Evolutionary conservation across 2,888 invertebrate species (phyloP), one percentile per base, ranked within the genome.

Genomic region (Torymus tubicola): DNA sequence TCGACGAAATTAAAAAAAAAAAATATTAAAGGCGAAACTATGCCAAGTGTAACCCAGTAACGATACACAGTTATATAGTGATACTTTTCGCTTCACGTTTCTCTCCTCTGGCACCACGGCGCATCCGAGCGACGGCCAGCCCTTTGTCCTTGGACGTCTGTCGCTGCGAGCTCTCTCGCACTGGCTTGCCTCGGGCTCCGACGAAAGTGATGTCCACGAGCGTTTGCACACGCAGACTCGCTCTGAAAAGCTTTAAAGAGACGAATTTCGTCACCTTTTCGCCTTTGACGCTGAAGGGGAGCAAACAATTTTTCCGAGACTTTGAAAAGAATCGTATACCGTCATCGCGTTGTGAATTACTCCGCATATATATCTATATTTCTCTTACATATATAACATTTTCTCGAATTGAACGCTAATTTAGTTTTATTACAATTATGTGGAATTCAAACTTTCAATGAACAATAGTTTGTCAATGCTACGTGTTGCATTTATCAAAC

Each of bases 191-290:
- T 12, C 16, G 14, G 77, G 71, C 70, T 18, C n/a, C 42, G 70
- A 52, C 63, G 58, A 24, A 24, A 24, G 24, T 24, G 24, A 24
- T 24, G 24, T 24, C 24, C 24, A 24, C 18, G 61, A 52, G 63
- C 63, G 55, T 69, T 76, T 76, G 55, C 55, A 61, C 61, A 16
- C 24, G 31, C 4, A 8, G 16, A 61, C 11, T 14, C 14, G 18
- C 24, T 2, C 24, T 24, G 14, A 58, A 53, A 63, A 69, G 69
- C 69, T 24, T 24, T 50, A 69, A 76, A 74, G 73, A 64, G 24
- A 79, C 63, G 79, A 79, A 79, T 79, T 79, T 79, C 8, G 73
- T 50, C 79, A 79, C 69, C 72, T 78, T 69, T 24, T 12, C 16
- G 18, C 52, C 42, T 71, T 78, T 72, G 31, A 73, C 24, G 24